Conservation (phyloP, 2,888 invertebrate genomes). For the Caenorhabditis zanzibari region DNA sequence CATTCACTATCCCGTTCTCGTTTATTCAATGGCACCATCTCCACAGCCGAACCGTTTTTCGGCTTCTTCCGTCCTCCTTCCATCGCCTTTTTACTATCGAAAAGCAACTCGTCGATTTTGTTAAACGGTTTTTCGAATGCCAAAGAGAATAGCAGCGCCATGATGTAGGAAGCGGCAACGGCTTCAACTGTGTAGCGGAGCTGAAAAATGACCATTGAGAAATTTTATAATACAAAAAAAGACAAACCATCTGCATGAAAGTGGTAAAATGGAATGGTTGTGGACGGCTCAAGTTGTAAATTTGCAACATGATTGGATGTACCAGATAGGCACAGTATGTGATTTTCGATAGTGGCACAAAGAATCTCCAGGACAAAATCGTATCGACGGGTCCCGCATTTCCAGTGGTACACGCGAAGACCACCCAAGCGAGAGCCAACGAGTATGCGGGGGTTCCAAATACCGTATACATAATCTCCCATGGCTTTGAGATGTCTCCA, state of each 20-base stretch:
- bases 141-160: conserved; percentile 77
- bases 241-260: conserved; percentile 81
- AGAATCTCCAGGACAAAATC: conserved; percentile 90
- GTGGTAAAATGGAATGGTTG: conserved; percentile 83
- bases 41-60: conserved; percentile 26
- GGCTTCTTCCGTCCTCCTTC: conserved; percentile 40
- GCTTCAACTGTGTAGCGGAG: conserved; percentile 80
- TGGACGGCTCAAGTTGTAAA: conserved; percentile 81
- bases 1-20: conserved; percentile 26
- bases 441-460: conserved; percentile 84
- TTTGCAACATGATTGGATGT: conserved; percentile 83
- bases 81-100: conserved; percentile 45
- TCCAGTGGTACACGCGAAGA: conserved; percentile 84
- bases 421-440: conserved; percentile 85
- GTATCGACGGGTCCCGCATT: conserved; percentile 87
- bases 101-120: conserved; percentile 78
- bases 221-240: no score
- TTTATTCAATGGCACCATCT: conserved; percentile 29
- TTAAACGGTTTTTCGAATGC: conserved; percentile 82
- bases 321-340: conserved; percentile 94
- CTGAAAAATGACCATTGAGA: conserved; percentile 63
- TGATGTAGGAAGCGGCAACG: conserved; percentile 77
- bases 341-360: conserved; percentile 92
- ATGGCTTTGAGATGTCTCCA: conserved; percentile 79
- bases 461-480: conserved; percentile 57